Evolutionary conservation across 2,797 vertebrate genomes (phyloP).

Genomic region (Pseudotriccus pelzelni): DNA sequence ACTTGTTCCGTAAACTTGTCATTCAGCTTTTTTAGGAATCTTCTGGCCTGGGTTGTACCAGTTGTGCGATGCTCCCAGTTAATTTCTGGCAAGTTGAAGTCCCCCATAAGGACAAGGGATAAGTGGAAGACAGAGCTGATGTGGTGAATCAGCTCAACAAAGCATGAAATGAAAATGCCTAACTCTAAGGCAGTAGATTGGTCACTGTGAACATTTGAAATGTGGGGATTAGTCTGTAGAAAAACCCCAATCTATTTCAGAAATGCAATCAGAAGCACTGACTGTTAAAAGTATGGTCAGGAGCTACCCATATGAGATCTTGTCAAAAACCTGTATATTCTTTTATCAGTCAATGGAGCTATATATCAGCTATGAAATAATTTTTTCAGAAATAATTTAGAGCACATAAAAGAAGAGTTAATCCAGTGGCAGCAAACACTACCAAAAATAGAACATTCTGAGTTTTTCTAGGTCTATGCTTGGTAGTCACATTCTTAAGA

Average conservation of each 20-base stretch:
- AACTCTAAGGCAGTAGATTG: not conserved
- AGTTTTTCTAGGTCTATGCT: not conserved
- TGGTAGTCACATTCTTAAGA: not conserved
- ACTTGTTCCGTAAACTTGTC: not conserved
- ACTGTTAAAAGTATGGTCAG: not conserved
- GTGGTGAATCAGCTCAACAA: not conserved
- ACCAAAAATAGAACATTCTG: not conserved
- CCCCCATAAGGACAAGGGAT: not conserved
- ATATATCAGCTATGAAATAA: not conserved
- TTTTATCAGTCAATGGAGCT: not conserved
- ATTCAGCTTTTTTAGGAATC: not conserved
- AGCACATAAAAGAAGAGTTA: not conserved
- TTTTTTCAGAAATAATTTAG: not conserved
- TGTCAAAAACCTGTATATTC: not conserved
- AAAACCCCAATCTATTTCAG: not conserved
- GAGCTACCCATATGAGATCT: not conserved
- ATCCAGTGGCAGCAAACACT: not conserved
- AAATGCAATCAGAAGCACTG: not conserved
- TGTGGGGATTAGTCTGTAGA: not conserved
- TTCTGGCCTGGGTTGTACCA: not conserved
- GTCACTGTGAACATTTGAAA: not conserved
- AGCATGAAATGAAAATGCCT: not conserved
- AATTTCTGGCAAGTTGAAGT: not conserved
- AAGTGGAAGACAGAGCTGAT: not conserved
- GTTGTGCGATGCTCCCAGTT: not conserved